Evolutionary conservation across 2,797 vertebrate genomes (phyloP), one percentile per base, ranked within the genome.

Genomic region (Saguinus oedipus): DNA sequence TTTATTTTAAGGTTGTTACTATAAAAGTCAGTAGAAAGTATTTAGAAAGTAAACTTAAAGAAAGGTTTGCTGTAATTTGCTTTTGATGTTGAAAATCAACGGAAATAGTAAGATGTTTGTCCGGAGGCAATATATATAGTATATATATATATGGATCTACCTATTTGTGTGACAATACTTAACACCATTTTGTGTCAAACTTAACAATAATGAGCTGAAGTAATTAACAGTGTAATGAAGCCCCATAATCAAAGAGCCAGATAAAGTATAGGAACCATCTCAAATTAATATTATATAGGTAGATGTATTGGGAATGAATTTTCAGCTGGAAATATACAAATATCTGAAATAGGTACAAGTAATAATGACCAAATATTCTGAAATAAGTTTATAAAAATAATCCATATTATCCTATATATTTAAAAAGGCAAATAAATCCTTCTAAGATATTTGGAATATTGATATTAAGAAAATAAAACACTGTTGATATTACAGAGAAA

Each of bases 1-100:
- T 96, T 97, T 72, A 88, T 94, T 96, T 83, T 79, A 97, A 83
- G 2, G 94, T 1, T 92, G 82, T 96, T 90, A 3, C 26, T 88
- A 17, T 53, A 68, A 97, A 91, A 48, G 79, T 94, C 5, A 92
- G 86, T 94, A 59, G 59, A 78, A 92, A 94, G 4, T 57, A 19
- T 81, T 88, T 68, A 95, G 48, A 93, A 89, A 53, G 76, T 57
- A 97, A 90, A 83, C 0, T 90, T 87, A 81, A 53, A 53, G 1
- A 7, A 88, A 3, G 4, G 85, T 92, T 46, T 2, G 36, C 19
- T 92, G 24, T 7, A 30, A 39, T 94, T 92, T 27, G 44, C 33
- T 93, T 79, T 61, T 59, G 1, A 72, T 91, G 79, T n/a, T 90
- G 9, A 82, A 96, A 36, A 59, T 39, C 59, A 72, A 5, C 0